Conservation (phyloP, 2,888 invertebrate genomes). For the Machimus rusticus region DNA sequence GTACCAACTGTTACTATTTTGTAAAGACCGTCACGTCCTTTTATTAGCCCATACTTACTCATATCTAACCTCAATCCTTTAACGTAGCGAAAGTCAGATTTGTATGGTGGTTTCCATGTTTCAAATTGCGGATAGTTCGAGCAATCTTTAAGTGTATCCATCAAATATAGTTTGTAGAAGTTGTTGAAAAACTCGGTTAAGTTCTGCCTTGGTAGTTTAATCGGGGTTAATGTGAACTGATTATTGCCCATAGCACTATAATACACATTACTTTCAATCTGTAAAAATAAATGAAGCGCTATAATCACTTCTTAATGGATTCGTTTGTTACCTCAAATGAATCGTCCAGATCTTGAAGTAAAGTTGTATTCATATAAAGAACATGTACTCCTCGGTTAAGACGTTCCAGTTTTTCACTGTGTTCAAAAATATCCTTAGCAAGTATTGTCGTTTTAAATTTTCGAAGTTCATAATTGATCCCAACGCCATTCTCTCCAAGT, state of each 20-base stretch:
- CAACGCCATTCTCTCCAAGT: not conserved
- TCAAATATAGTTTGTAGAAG: not conserved
- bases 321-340: not conserved
- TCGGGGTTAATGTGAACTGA: not conserved
- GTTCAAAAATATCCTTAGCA: not conserved
- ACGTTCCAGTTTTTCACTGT: not conserved
- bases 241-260: not conserved
- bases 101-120: not conserved
- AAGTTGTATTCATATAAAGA: not conserved
- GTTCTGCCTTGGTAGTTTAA: not conserved
- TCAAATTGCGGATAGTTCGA: not conserved
- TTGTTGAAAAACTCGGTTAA: not conserved
- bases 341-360: not conserved
- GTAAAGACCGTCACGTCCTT: not conserved
- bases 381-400: not conserved
- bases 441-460: not conserved
- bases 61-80: not conserved
- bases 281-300: too few relatives aligned
- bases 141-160: not conserved
- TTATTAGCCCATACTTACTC: not conserved
- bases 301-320: not conserved
- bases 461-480: not conserved
- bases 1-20: not conserved
- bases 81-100: not conserved
- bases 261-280: not conserved